Conservation (phyloP, 1,140 invertebrate species). For the Triops longicaudatus region DNA sequence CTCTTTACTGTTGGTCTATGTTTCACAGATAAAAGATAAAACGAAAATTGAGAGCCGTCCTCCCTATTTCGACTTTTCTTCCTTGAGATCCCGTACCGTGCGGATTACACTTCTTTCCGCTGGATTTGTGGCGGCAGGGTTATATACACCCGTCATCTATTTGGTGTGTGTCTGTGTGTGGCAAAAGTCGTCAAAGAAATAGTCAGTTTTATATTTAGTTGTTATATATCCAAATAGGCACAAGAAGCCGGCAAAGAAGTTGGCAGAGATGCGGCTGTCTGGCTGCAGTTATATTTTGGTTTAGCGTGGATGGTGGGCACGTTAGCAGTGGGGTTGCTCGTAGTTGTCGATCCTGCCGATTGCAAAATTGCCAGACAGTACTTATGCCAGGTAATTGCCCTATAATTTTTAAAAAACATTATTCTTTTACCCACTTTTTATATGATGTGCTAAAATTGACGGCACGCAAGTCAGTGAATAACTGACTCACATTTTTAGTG, state of each 20-base stretch:
- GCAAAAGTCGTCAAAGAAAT: conserved; percentile 1
- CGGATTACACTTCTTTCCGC: conserved; percentile 72
- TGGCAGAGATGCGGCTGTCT: conserved; percentile 56
- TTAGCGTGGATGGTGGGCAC: conserved; percentile 74
- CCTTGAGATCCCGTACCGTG: conserved; percentile 71
- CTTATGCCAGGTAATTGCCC: conserved; percentile 48
- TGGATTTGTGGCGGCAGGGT: conserved; percentile 65
- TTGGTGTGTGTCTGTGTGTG: conserved; percentile 16
- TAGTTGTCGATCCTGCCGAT: conserved; percentile 70
- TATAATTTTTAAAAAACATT: background rate
- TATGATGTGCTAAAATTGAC: no score
- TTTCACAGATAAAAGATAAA: conserved; percentile 35
- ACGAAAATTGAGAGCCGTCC: conserved; percentile 55
- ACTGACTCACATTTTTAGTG: no score
- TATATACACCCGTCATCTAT: conserved; percentile 57
- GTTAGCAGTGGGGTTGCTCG: conserved; percentile 66
- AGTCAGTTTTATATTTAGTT: background rate
- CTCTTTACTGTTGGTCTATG: background rate
- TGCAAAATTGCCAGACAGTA: conserved; percentile 79
- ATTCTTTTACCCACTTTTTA: background rate
- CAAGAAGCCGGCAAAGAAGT: conserved; percentile 52
- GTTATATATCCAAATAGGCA: conserved; percentile 41
- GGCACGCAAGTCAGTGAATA: no score
- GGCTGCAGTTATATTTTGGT: conserved; percentile 69
- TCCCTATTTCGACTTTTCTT: conserved; percentile 77